These are phyloP conservation scores for Panurus biarmicus DNA, from an alignment of 2,113 vertebrate species.

Conservation along the genomic window DNA sequence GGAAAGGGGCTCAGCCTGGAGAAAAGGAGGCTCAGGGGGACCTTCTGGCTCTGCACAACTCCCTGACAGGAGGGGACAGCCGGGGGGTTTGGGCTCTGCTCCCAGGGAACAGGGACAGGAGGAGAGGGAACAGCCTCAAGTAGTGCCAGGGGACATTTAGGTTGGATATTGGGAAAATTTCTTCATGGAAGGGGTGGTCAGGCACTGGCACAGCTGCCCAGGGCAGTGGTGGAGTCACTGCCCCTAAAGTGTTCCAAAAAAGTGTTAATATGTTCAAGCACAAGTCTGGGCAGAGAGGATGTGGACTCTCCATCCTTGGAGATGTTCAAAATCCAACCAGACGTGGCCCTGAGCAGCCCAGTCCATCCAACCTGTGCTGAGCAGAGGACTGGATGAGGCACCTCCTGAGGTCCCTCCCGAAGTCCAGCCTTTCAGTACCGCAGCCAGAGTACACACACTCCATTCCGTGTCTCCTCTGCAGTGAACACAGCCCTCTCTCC, in stretches of 20 bases:
- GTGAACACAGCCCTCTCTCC: not conserved
- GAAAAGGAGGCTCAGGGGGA: not conserved
- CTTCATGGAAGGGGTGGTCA: not conserved
- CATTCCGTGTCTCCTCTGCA: not conserved
- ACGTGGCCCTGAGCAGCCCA: not conserved
- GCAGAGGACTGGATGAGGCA: not conserved
- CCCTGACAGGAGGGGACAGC: not conserved
- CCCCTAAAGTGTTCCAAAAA: not conserved
- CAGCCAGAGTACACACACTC: not conserved
- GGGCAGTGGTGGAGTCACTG: too few species aligned
- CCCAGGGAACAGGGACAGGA: not conserved
- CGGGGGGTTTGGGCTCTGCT: accelerated
- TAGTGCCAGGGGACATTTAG: not conserved
- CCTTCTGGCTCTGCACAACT: not conserved
- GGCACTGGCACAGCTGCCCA: not conserved
- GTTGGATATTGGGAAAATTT: not conserved
- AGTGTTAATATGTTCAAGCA: not conserved
- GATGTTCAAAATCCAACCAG: not conserved
- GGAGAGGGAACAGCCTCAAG: accelerated
- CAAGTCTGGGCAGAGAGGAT: not conserved
- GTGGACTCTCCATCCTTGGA: not conserved
- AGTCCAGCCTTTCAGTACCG: not conserved
- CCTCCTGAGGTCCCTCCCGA: not conserved
- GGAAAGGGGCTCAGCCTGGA: not conserved
- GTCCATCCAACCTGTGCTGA: not conserved